These are phyloP conservation scores for Semnornis frantzii DNA, from an alignment of 2,113 vertebrate species.

Conservation along the genomic window DNA sequence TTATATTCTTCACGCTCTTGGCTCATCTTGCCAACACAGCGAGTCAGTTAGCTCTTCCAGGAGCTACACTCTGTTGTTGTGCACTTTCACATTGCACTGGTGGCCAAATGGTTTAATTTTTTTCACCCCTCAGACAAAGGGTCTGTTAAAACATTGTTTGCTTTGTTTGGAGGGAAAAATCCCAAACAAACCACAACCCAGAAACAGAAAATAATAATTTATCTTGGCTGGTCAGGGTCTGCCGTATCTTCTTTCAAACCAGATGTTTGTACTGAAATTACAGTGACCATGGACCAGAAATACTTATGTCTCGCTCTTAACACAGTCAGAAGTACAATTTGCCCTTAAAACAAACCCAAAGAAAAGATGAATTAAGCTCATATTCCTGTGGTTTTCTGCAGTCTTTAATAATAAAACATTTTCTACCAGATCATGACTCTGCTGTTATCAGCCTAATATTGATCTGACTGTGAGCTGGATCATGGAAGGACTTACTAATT, in stretches of 20 bases:
- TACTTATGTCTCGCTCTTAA: not conserved
- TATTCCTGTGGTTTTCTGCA: not conserved
- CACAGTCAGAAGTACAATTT: not conserved
- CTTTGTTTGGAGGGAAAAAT: not conserved
- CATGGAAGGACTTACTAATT: constrained; percentile 36
- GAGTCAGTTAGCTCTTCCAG: constrained; percentile 33
- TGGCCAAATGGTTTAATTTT: not conserved
- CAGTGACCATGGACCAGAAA: not conserved
- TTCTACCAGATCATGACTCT: not conserved
- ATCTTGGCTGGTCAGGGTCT: not conserved
- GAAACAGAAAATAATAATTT: not conserved
- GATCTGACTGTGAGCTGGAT: constrained; percentile 39
- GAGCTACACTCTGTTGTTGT: not conserved
- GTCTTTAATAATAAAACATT: constrained; percentile 20
- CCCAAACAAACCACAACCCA: rapidly evolving
- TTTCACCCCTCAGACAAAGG: not conserved
- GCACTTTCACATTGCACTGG: not conserved
- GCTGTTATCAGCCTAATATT: constrained; percentile 23
- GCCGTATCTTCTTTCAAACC: not conserved
- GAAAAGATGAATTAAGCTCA: not conserved
- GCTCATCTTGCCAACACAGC: not conserved
- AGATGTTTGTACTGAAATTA: not conserved
- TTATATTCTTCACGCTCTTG: constrained; percentile 11
- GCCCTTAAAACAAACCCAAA: not conserved
- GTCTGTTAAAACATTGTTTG: not conserved